phyloP scores from a whole-genome alignment of 2,797 vertebrate genomes.

The Melanotaenia trifasciata region DNA sequence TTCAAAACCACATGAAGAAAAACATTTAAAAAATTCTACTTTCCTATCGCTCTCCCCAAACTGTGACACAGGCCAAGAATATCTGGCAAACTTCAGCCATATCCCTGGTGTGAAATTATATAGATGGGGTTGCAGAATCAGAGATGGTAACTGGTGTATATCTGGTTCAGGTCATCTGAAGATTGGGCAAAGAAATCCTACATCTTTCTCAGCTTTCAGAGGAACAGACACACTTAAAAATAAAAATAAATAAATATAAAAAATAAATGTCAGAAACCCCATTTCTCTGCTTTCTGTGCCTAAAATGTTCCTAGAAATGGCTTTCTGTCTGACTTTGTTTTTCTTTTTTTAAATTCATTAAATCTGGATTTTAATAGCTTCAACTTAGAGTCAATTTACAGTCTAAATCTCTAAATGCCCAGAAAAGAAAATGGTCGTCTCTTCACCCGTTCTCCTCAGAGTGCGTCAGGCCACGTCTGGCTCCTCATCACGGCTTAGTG shows the following conservation, averaged over 20 bases:
- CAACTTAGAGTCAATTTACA: too few relatives aligned
- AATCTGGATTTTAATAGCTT: too few relatives aligned
- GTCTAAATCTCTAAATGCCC: too few relatives aligned
- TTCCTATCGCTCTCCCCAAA: too few relatives aligned
- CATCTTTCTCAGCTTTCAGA: neutral
- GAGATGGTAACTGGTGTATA: neutral
- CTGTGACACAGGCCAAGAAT: too few relatives aligned
- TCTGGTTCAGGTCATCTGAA: neutral
- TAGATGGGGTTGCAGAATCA: neutral
- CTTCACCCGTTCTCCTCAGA: neutral
- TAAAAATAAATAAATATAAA: neutral
- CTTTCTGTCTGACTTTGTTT: too few relatives aligned
- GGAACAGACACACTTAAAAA: neutral
- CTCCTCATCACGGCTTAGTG: conserved; percentile 61
- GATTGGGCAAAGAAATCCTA: neutral
- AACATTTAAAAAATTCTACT: too few relatives aligned
- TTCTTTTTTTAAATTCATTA: too few relatives aligned
- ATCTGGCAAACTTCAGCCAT: too few relatives aligned
- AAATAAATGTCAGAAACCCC: neutral
- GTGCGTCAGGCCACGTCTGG: conserved; percentile 40
- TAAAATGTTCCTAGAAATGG: neutral
- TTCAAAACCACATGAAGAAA: too few relatives aligned
- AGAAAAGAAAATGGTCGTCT: too few relatives aligned
- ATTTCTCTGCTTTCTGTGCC: neutral
- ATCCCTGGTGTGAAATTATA: neutral